Conservation (phyloP, 35 echinoderm and acorn worm genomes). For the Eucidaris tribuloides region DNA sequence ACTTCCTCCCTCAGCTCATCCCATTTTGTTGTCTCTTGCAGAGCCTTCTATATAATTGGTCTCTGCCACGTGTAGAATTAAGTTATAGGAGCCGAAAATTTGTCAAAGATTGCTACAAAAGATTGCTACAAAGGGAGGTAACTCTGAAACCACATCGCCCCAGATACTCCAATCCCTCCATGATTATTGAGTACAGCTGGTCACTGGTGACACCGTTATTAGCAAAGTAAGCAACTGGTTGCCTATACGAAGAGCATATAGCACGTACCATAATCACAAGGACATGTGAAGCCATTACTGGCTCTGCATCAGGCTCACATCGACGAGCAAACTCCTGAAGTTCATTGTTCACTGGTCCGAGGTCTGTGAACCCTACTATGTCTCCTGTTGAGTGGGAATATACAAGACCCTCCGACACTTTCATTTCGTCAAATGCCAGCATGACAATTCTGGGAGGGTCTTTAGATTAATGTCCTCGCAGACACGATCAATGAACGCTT, state of each 20-base stretch:
- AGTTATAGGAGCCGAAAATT: no score
- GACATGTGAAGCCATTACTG: constrained; percentile 34
- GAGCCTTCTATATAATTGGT: no score
- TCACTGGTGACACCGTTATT: not conserved
- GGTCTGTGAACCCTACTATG: constrained; percentile 22
- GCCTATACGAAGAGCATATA: not conserved
- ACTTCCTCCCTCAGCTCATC: no score
- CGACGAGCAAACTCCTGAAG: not conserved
- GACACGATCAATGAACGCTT: no score
- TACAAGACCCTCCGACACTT: constrained; percentile 26
- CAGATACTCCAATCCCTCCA: not conserved
- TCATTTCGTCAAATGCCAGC: constrained; percentile 51
- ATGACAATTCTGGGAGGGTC: no score
- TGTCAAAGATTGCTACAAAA: no score
- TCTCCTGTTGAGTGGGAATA: constrained; percentile 35
- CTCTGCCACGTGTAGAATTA: no score
- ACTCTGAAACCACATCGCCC: constrained; percentile 22
- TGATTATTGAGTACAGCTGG: constrained; percentile 1
- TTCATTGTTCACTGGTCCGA: constrained; percentile 16
- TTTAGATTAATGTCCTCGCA: no score
- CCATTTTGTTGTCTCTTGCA: no score
- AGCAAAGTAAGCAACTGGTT: constrained; percentile 36
- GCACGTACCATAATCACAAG: constrained; percentile 35
- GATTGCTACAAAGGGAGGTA: no score
- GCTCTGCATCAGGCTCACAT: not conserved